Evolutionary conservation across 1,140 invertebrate genomes (phyloP).

Genomic region (Gryllus bimaculatus): DNA sequence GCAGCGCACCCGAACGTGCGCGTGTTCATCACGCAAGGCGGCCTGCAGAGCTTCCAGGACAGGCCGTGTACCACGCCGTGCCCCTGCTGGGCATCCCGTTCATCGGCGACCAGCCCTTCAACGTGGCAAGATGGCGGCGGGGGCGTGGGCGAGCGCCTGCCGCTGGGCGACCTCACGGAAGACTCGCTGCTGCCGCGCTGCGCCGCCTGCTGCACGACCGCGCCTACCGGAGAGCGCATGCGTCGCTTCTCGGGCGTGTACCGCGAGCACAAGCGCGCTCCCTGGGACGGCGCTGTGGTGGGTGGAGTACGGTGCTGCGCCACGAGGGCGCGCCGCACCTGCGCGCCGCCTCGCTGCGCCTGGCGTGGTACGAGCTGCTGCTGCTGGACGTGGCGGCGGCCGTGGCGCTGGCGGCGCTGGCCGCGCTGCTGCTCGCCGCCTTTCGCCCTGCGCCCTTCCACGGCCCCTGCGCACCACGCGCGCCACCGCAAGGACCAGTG

Average conservation of each 20-base stretch:
- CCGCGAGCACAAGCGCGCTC: neutral
- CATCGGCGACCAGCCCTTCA: constrained; percentile 11
- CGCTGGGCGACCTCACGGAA: neutral
- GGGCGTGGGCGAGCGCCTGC: neutral
- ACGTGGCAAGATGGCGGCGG: neutral
- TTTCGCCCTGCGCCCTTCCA: neutral
- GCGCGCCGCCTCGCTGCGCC: constrained; percentile 16
- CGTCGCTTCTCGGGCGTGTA: neutral
- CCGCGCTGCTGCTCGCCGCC: neutral
- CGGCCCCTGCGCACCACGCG: no score
- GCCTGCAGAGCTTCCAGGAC: constrained; percentile 33
- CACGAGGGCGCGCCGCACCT: constrained; percentile 25
- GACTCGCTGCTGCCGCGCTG: neutral
- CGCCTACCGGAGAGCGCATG: neutral
- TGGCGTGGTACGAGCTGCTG: constrained; percentile 24
- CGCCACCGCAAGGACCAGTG: no score
- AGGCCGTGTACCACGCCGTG: constrained; percentile 32
- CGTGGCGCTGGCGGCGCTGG: neutral
- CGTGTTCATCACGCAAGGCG: constrained; percentile 37
- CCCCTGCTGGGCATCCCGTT: constrained; percentile 35
- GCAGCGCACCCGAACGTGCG: constrained; percentile 28
- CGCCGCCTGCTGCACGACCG: neutral
- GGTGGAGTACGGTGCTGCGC: constrained; percentile 25
- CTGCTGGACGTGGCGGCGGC: constrained; percentile 19
- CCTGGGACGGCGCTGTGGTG: neutral